Evolutionary conservation across 1,140 invertebrate genomes (phyloP).

Genomic region (Drosophila aff.): DNA sequence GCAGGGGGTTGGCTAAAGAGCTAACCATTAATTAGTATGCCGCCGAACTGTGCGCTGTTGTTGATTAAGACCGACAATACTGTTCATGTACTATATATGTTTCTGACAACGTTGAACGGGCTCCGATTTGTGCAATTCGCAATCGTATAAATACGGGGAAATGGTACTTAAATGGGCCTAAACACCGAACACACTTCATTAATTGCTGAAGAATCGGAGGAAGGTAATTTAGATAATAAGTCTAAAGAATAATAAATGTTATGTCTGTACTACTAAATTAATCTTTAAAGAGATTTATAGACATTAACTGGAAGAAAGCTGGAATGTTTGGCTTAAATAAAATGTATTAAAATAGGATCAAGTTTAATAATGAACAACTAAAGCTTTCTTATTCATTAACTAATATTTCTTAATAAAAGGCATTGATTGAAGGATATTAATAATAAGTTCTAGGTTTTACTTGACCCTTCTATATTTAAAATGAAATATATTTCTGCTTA

Average conservation of each 20-base stretch:
- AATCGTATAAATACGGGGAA: conserved; percentile 52
- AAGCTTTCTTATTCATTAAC: no score
- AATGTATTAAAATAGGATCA: neutral
- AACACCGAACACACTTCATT: conserved; percentile 25
- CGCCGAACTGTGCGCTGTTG: conserved; percentile 40
- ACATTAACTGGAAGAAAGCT: fast-evolving
- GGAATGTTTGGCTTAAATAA: neutral
- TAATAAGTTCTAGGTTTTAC: no score
- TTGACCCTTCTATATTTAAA: no score
- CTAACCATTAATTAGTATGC: conserved; percentile 67
- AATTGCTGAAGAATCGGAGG: neutral
- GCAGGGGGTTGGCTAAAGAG: conserved; percentile 5
- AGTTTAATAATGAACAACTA: no score
- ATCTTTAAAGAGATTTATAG: neutral
- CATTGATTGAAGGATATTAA: no score
- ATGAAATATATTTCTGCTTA: neutral
- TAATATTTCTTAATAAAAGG: no score
- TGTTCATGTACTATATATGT: neutral
- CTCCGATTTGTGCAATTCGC: conserved; percentile 26
- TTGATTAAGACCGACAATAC: conserved; percentile 59
- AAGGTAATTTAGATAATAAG: neutral
- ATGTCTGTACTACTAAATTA: neutral
- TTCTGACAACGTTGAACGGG: conserved; percentile 14
- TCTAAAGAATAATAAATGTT: no score
- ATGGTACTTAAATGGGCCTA: conserved; percentile 25